Base-by-base conservation (phyloP, 2,113 vertebrate species). In the Myotis yumanensis region DNA sequence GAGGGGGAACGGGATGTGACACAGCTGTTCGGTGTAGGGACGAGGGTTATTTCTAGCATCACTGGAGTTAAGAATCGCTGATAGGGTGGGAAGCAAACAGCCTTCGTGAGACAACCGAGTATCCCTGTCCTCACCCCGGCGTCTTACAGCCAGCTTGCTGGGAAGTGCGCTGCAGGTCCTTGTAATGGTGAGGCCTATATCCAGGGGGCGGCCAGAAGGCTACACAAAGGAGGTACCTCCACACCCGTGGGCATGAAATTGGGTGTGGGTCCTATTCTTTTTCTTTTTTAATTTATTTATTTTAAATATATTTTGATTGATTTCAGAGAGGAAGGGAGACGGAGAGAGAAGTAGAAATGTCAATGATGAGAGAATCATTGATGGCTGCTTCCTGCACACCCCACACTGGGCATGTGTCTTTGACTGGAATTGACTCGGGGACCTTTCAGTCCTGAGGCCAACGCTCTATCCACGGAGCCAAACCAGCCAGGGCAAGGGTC, bases 21-120 rank as follows among this genome's bases (percentile, higher is more conserved):
- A 77, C 94, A 97, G 93, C 93, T 97, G 96, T 86, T 79, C 80
- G 93, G 84, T 37, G 71, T 75, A 10, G 71, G 64, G 84, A 76
- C 71, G 69, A 35, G 51, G 91, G 66, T 97, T 93, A 86, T 98
- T 98, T 97, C 95, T 72, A 83, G 92, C 76, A 84, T 86, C 86
- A 12, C 15, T 2, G 90, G 97, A 92, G 90, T 71, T 68, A 86
- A 95, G 97, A 96, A 94, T 93, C 93, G 86, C 2, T 0, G 1
- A 1, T 0, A 0, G 94, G 72, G 40, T 75, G 87, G 92, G 91
- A 95, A 91, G 91, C 82, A 93, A 71, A 54, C 73, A 91, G 72
- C 68, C 89, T 80, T 35, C 54, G 2, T 14, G 48, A 95, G 85
- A 59, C 68, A 64, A 35, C n/a, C 20, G 59, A 62, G 18, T 79